Evolutionary conservation across 2,888 invertebrate species (phyloP), one percentile per base, ranked within the genome.

Genomic region (Metellina segmentata): DNA sequence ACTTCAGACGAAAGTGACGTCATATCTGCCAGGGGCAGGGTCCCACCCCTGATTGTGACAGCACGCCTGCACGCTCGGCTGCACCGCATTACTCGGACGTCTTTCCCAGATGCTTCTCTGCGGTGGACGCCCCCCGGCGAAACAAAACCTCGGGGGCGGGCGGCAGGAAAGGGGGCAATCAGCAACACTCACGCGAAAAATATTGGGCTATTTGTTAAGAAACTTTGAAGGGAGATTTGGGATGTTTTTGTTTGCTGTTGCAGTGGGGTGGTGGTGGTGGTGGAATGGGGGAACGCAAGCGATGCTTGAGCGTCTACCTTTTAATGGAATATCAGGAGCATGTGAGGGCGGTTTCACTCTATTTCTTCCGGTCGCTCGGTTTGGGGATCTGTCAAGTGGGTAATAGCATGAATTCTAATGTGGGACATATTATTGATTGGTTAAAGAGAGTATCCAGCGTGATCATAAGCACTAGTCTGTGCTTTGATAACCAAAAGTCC

Each of bases 31-130:
- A 85, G 83, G 85, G 85, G 20, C 52, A 34, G 34, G 34, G 74
- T 51, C 52, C 78, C 61, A n/a, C 9, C 77, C 85, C 85, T 85
- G 85, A 61, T 78, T 51, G 69, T 85, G 85, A 77, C 85, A 85
- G 85, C 77, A 48, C 49, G 13, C 51, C 19, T 49, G n/a, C 70
- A 69, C 77, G 85, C 85, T 77, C 51, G 49, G 51, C 70, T 85
- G 69, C 52, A 34, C 51, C 69, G 69, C 78, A 85, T 85, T 85
- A 77, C 69, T 77, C 78, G 34, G 34, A 77, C 78, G 85, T 85
- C 85, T 77, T 77, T 69, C 77, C 69, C 85, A 85, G 85, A 78
- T 20, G 85, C 8, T 34, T 61, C 61, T 16, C 61, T 61, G 13
- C 13, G 13, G 61, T 7, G 61, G 72, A 6, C 9, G 72, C 19